These are phyloP conservation scores for Perognathus longimembris DNA, from an alignment of 2,113 vertebrate species.

Conservation along the genomic window DNA sequence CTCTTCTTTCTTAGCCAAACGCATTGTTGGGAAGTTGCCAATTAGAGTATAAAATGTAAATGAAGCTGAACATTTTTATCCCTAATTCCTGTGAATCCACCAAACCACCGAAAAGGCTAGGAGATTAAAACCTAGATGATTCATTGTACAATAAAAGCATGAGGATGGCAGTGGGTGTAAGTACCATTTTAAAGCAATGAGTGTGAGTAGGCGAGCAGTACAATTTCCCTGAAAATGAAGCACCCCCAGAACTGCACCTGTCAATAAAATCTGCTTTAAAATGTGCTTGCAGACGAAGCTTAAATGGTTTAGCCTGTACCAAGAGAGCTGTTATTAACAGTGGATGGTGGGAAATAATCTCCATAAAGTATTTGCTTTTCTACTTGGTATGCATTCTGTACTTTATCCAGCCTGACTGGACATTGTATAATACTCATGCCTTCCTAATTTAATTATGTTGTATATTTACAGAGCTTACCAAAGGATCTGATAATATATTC, in stretches of 20 bases:
- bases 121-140: conserved; percentile 72
- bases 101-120: conserved; percentile 73
- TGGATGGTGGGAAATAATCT: conserved; percentile 36
- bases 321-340: conserved; percentile 60
- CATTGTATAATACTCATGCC: conserved; percentile 7
- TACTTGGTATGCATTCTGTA: conserved; percentile 27
- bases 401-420: not conserved
- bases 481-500: conserved; percentile 57
- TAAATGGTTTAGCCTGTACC: conserved; percentile 28
- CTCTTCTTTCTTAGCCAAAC: conserved; percentile 70
- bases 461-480: conserved; percentile 28
- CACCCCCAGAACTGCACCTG: conserved; percentile 61
- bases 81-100: conserved; percentile 70
- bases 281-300: not conserved
- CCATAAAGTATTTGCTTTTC: conserved; percentile 57
- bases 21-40: conserved; percentile 59
- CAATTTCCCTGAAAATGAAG: conserved; percentile 66
- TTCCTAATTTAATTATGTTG: conserved; percentile 65
- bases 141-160: conserved; percentile 64
- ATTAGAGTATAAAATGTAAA: conserved; percentile 62
- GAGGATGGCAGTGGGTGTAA: conserved; percentile 46
- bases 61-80: conserved; percentile 73
- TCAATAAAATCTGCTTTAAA: conserved; percentile 76
- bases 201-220: not conserved
- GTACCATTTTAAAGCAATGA: conserved; percentile 78